These are phyloP conservation scores for Drosophila maculinotata DNA, from an alignment of 2,888 invertebrate genomes.

Conservation along the genomic window DNA sequence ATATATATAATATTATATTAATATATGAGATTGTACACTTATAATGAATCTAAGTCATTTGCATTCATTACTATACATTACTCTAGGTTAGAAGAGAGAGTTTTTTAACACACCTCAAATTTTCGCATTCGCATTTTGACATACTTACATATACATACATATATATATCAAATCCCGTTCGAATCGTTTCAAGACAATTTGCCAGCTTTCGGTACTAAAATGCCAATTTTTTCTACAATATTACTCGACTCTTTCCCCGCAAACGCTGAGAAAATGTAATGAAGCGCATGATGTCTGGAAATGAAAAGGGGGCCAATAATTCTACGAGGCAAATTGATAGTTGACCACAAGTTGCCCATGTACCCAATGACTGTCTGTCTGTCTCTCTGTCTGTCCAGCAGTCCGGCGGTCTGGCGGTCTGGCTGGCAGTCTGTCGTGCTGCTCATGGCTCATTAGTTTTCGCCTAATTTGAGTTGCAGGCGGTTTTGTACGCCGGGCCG, in stretches of 20 bases:
- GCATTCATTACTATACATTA: too few relatives aligned
- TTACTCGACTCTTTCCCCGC: not conserved
- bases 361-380: constrained; percentile 7
- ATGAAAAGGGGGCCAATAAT: constrained; percentile 26
- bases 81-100: too few relatives aligned
- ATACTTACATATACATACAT: too few relatives aligned
- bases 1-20: too few relatives aligned
- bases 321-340: constrained; percentile 48
- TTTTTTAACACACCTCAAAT: too few relatives aligned
- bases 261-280: constrained; percentile 31
- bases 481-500: constrained; percentile 13
- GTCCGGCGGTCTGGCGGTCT: too few relatives aligned
- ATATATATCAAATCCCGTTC: too few relatives aligned
- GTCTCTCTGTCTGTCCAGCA: not conserved
- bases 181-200: constrained; percentile 13
- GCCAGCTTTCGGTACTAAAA: not conserved
- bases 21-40: too few relatives aligned
- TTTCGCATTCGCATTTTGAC: too few relatives aligned
- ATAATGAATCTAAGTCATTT: too few relatives aligned
- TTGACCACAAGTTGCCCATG: constrained; percentile 46
- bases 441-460: constrained; percentile 75
- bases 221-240: constrained; percentile 3
- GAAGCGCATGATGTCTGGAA: constrained; percentile 49
- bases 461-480: constrained; percentile 73
- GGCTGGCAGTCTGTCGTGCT: constrained; percentile 32